A percentile compares a stretch with the other conserved stretches of the same genome.
Evolutionary conservation across 2,888 invertebrate species (phyloP).

Genomic region (Nezara viridula): DNA sequence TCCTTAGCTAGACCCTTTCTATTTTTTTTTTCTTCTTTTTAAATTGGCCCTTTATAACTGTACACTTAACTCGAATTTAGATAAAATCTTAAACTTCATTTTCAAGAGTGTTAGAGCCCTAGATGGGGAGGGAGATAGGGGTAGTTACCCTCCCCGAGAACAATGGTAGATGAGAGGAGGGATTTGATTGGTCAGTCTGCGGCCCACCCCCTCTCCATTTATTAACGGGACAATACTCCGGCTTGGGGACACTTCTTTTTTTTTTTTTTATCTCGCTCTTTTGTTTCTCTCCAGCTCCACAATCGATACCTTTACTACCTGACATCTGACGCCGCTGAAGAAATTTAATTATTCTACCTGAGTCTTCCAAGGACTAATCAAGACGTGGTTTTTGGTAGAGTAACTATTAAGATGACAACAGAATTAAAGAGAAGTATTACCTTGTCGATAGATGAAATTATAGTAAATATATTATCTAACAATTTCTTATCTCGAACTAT

Average conservation of each 20-base stretch:
- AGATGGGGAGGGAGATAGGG: slow-evolving; percentile 51
- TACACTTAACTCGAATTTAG: slow-evolving; percentile 21
- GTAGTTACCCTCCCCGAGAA: slow-evolving; percentile 32
- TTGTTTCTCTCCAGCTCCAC: background rate
- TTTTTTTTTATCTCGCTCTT: background rate
- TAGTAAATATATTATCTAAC: too few relatives aligned
- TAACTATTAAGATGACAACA: too few relatives aligned
- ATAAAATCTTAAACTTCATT: slow-evolving; percentile 48
- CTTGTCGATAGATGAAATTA: too few relatives aligned
- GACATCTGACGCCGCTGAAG: background rate
- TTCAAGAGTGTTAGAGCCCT: slow-evolving; percentile 36
- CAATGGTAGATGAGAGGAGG: slow-evolving; percentile 47
- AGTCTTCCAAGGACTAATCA: background rate
- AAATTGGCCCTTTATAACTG: background rate
- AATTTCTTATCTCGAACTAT: too few relatives aligned
- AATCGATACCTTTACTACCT: background rate
- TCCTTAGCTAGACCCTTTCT: background rate
- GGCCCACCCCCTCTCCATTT: slow-evolving; percentile 19
- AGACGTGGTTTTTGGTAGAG: too few relatives aligned
- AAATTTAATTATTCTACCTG: background rate
- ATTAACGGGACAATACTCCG: slow-evolving; percentile 29
- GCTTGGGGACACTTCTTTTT: slow-evolving; percentile 22
- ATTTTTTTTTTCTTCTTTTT: background rate
- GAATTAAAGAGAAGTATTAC: too few relatives aligned
- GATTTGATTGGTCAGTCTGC: slow-evolving; percentile 38